Conservation (phyloP, 2,888 invertebrate genomes). For the Drosophila formosana region DNA sequence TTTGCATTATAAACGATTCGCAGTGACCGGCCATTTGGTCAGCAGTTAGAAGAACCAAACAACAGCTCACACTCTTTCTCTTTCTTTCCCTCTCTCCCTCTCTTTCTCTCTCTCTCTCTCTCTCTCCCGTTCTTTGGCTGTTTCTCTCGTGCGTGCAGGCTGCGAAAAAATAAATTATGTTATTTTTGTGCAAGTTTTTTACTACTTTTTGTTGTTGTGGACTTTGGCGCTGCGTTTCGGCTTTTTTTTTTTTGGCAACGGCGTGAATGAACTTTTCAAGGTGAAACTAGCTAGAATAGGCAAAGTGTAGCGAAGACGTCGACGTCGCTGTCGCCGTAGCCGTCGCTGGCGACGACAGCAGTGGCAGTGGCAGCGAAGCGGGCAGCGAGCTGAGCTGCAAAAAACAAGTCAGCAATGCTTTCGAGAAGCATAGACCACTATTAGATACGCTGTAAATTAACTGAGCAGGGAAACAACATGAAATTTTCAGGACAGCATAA, state of each 20-base stretch:
- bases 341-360: constrained; percentile 16
- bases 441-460: constrained; percentile 1
- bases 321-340: constrained; percentile 13
- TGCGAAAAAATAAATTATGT: constrained; percentile 74
- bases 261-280: constrained; percentile 84
- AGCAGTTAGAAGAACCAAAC: constrained; percentile 22
- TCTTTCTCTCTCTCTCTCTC: background rate
- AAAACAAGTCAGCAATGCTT: constrained; percentile 10
- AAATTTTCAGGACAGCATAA: background rate
- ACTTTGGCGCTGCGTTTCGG: constrained; percentile 77
- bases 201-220: constrained; percentile 41
- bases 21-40: constrained; percentile 46
- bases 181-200: constrained; percentile 81
- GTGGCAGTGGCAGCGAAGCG: constrained; percentile 1
- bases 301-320: constrained; percentile 59
- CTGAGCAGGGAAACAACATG: background rate
- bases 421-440: background rate
- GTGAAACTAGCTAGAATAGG: constrained; percentile 81
- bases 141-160: constrained; percentile 62
- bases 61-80: constrained; percentile 7
- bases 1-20: constrained; percentile 71
- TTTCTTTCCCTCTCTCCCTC: background rate
- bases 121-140: constrained; percentile 1
- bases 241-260: constrained; percentile 38
- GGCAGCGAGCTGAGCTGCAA: constrained; percentile 16